Evolutionary conservation across 2,888 invertebrate species (phyloP), one percentile per base, ranked within the genome.

Genomic region (Plebejus argus): DNA sequence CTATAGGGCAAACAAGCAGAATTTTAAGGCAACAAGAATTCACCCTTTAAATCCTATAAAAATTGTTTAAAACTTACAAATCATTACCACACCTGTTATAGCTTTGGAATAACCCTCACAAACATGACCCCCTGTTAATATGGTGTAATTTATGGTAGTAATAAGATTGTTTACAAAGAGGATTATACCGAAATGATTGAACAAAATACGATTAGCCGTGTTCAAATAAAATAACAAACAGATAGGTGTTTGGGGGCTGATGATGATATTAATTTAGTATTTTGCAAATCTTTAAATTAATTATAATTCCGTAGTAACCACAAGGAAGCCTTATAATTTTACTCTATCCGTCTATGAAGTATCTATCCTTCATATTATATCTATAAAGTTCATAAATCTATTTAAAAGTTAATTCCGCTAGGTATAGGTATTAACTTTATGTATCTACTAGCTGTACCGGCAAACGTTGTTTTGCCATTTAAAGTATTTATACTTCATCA

Each of bases 41-140:
- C 53, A 23, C 8, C 23, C 20, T 66, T 66, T 66, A 28, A 66
- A 66, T 66, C 66, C 66, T 15, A 33, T 66, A 28, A 71, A 71
- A 39, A 71, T 71, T 39, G n/a, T 72, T 72, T 49, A 72, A 45
- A 39, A 66, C 28, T 15, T 66, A 66, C 15, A 28, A 66, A 72
- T 72, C 72, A 78, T 79, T 76, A 75, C 78, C 78, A 79, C 83
- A 83, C 82, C 82, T 82, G 83, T 81, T 81, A 79, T 23, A 72
- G 45, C 20, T 23, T 72, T 45, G 45, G 23, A 72, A 45, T 72
- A 72, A 72, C 72, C 72, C 49, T 49, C 6, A 72, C 45, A 56
- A 23, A 53, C 58, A 23, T 70, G 10, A 23, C 66, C 66, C 61
- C 28, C 28, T 66, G 18, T 33, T 66, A 66, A 28, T 33, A 61